phyloP scores from a whole-genome alignment of 2,888 invertebrate species.

The Stegana nigrithorax region DNA sequence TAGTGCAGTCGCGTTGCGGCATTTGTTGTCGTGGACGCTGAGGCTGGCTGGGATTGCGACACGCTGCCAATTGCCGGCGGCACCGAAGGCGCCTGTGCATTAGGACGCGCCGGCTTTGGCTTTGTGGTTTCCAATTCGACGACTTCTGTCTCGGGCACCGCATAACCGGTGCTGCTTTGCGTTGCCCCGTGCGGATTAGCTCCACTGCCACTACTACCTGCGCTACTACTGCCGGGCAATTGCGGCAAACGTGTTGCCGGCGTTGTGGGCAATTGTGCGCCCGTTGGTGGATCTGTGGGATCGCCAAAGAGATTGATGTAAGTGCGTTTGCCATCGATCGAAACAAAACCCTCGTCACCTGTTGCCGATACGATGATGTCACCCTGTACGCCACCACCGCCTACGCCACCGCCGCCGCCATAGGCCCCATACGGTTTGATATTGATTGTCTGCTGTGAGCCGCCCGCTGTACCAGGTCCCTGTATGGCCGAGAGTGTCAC shows the following conservation, averaged over 20 bases:
- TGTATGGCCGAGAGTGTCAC: conserved; percentile 90
- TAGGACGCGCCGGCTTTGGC: conserved; percentile 68
- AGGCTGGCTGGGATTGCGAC: conserved; percentile 67
- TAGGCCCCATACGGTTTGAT: conserved; percentile 66
- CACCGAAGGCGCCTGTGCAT: conserved; percentile 70
- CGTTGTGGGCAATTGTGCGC: conserved; percentile 63
- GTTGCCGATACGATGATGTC: conserved; percentile 85
- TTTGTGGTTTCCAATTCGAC: conserved; percentile 67
- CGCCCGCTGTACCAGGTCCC: conserved; percentile 75
- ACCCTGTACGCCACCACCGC: conserved; percentile 52
- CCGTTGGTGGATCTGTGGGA: conserved; percentile 66
- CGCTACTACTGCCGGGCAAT: conserved; percentile 39
- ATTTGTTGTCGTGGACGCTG: conserved; percentile 51
- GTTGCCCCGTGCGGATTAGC: conserved; percentile 43
- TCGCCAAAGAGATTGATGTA: conserved; percentile 87
- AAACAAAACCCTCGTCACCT: conserved; percentile 87
- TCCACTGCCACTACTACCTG: conserved; percentile 33
- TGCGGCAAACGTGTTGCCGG: conserved; percentile 64
- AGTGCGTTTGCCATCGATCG: conserved; percentile 90
- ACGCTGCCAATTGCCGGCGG: too few species aligned
- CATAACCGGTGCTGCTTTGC: conserved; percentile 74
- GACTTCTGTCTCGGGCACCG: conserved; percentile 72
- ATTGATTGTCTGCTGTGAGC: conserved; percentile 67
- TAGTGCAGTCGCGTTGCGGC: conserved; percentile 76
- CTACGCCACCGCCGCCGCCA: conserved; percentile 61